phyloP scores from a whole-genome alignment of 2,888 invertebrate species.

The Lottia scabra region DNA sequence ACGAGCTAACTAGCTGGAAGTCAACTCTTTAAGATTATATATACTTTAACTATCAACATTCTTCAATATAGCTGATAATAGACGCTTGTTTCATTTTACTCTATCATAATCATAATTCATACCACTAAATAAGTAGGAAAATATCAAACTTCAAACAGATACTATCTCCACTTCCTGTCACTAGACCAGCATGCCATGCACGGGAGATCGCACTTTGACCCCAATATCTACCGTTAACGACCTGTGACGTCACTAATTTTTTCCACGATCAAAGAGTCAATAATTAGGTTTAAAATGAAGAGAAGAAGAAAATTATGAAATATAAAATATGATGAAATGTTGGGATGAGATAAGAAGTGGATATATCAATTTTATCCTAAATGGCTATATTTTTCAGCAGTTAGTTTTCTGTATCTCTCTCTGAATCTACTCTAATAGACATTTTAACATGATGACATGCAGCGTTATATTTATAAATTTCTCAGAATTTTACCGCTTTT shows the following conservation, averaged over 20 bases:
- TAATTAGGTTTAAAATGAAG: background rate
- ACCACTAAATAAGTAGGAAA: background rate
- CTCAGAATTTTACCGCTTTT: no score
- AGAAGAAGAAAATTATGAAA: background rate
- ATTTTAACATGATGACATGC: no score
- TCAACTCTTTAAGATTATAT: no score
- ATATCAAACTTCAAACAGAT: background rate
- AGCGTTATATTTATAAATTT: no score
- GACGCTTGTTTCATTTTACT: no score
- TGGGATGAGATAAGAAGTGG: background rate
- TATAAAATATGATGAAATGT: background rate
- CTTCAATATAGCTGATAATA: no score
- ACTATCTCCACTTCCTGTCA: constrained; percentile 2
- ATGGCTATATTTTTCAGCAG: background rate
- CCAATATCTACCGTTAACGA: background rate
- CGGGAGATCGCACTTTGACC: constrained; percentile 4
- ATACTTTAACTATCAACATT: no score
- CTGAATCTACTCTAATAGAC: no score
- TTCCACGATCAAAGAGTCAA: background rate
- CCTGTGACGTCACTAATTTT: background rate
- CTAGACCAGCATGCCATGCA: background rate
- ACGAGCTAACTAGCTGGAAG: no score
- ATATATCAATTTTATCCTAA: background rate
- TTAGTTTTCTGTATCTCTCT: background rate
- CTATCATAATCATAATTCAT: background rate